phyloP scores from a whole-genome alignment of 1,140 invertebrate genomes.

The Mercenaria mercenaria region DNA sequence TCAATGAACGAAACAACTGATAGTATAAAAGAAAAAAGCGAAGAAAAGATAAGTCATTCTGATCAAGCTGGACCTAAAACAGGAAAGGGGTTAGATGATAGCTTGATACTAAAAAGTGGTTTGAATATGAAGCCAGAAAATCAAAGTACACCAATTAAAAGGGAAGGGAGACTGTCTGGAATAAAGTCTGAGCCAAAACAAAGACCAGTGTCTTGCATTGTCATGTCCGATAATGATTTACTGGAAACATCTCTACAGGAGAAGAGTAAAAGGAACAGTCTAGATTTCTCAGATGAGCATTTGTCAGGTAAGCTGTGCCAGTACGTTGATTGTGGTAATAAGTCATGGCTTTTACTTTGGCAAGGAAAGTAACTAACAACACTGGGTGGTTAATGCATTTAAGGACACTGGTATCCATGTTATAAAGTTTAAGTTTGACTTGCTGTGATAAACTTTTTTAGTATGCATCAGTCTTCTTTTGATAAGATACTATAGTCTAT shows the following conservation, averaged over 20 bases:
- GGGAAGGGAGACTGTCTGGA: conserved; percentile 28
- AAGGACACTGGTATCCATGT: too few species aligned
- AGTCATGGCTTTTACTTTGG: too few species aligned
- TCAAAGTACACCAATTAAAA: conserved; percentile 52
- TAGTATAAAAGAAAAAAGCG: conserved; percentile 31
- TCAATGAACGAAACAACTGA: conserved; percentile 67
- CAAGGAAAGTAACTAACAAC: too few species aligned
- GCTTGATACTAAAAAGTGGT: conserved; percentile 7
- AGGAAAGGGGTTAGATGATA: background rate
- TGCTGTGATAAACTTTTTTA: too few species aligned
- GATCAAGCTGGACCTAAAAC: background rate
- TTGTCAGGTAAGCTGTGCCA: conserved; percentile 72
- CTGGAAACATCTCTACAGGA: conserved; percentile 67
- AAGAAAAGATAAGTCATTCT: background rate
- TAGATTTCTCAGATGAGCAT: conserved; percentile 76
- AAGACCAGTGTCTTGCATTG: conserved; percentile 77
- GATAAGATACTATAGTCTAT: too few species aligned
- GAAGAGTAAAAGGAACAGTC: conserved; percentile 73
- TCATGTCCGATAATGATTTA: conserved; percentile 64
- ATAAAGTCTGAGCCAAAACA: conserved; percentile 53
- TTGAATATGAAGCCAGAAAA: conserved; percentile 46
- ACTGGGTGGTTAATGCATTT: too few species aligned
- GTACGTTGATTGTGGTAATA: too few species aligned
- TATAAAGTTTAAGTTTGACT: too few species aligned
- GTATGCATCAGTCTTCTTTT: too few species aligned